phyloP scores from a whole-genome alignment of 2,888 invertebrate species.

The Apotomis betuletana region DNA sequence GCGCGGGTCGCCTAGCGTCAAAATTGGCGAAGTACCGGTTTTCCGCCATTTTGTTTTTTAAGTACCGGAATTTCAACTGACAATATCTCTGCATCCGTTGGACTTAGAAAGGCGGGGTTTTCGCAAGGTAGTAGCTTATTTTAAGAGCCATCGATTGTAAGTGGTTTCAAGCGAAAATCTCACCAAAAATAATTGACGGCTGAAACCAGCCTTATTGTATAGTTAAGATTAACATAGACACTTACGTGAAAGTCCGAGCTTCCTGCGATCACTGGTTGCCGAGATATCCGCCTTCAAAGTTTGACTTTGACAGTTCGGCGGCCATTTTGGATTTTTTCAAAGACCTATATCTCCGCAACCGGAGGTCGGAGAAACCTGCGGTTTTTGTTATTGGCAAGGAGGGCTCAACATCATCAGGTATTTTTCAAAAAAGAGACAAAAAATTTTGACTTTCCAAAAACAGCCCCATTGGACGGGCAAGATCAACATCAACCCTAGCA shows the following conservation, averaged over 20 bases:
- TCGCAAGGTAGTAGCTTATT: background rate
- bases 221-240: background rate
- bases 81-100: too few species aligned
- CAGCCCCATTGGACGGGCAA: background rate
- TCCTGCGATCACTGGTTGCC: background rate
- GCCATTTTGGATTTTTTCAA: slow-evolving; percentile 13
- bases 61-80: too few species aligned
- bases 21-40: too few species aligned
- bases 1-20: too few species aligned
- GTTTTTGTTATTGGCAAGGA: background rate
- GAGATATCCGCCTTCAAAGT: background rate
- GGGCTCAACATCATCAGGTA: background rate
- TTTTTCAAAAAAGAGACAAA: background rate
- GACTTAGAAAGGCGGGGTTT: background rate
- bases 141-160: background rate
- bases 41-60: too few species aligned
- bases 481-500: background rate
- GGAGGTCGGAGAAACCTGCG: background rate
- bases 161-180: background rate
- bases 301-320: slow-evolving; percentile 15
- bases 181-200: background rate
- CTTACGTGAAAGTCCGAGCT: background rate
- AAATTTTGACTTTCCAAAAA: background rate
- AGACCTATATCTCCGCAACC: background rate
- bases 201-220: background rate